These are phyloP conservation scores for Eristalinus aeneus DNA, from an alignment of 2,888 invertebrate species.

Conservation along the genomic window DNA sequence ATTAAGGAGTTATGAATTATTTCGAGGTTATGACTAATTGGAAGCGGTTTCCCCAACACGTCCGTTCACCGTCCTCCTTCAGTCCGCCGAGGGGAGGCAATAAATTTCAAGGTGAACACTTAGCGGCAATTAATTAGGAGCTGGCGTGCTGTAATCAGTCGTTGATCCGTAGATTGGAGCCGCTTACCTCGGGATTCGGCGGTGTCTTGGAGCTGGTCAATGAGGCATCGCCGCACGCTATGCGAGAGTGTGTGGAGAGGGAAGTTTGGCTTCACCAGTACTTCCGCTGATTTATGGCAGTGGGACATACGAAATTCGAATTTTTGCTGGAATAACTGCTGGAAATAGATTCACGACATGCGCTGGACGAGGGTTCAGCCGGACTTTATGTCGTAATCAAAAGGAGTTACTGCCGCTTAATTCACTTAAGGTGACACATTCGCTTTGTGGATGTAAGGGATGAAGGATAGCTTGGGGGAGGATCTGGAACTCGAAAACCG, in stretches of 20 bases:
- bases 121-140: constrained; percentile 67
- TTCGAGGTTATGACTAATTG: constrained; percentile 70
- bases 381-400: neutral
- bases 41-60: constrained; percentile 24
- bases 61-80: neutral
- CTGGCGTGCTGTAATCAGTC: constrained; percentile 68
- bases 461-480: no score
- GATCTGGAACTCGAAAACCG: no score
- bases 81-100: constrained; percentile 28
- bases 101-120: constrained; percentile 70
- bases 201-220: neutral
- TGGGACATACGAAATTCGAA: constrained; percentile 21
- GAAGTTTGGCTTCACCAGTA: neutral
- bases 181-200: constrained; percentile 36
- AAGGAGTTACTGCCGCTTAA: neutral
- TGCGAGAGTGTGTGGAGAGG: constrained; percentile 26
- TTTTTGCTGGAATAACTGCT: constrained; percentile 8
- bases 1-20: constrained; percentile 70
- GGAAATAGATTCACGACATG: constrained; percentile 16
- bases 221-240: constrained; percentile 51
- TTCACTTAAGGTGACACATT: neutral
- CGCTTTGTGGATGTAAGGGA: neutral
- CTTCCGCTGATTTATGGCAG: constrained; percentile 20
- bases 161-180: constrained; percentile 63
- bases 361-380: neutral